Percentiles rank a stretch among this genome's conserved stretches.
Conservation (phyloP, 2,113 vertebrate species). For the Oceanites oceanicus region DNA sequence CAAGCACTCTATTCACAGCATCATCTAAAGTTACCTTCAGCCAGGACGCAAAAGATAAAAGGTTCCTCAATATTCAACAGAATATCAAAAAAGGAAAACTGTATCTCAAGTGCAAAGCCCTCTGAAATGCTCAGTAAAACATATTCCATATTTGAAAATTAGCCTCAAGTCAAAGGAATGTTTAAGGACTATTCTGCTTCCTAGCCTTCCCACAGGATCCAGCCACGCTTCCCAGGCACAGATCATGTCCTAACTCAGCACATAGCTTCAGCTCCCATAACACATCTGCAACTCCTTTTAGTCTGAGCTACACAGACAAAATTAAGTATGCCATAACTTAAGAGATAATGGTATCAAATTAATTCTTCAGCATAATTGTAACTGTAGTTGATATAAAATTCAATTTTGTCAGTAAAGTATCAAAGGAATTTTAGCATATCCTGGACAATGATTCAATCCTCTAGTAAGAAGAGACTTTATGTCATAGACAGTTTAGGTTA, state of each 20-base stretch:
- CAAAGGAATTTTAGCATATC: background rate
- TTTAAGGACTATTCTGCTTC: background rate
- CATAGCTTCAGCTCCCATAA: background rate
- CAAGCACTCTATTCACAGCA: background rate
- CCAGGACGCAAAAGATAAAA: slow-evolving; percentile 23
- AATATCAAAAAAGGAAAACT: background rate
- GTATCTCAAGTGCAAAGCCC: background rate
- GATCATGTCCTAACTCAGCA: background rate
- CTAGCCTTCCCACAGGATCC: background rate
- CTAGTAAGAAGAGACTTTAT: background rate
- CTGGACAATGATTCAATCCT: background rate
- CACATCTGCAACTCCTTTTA: background rate
- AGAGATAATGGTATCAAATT: background rate
- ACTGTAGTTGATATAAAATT: background rate
- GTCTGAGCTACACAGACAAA: background rate
- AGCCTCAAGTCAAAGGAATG: slow-evolving; percentile 1
- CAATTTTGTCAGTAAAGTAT: background rate
- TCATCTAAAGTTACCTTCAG: slow-evolving; percentile 18
- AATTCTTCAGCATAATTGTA: background rate
- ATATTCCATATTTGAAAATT: background rate
- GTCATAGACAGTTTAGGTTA: background rate
- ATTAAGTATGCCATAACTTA: background rate
- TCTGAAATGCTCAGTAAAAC: background rate
- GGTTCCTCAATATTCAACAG: slow-evolving; percentile 3
- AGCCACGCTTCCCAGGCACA: background rate